Evolutionary conservation across 2,888 invertebrate genomes (phyloP).

Genomic region (Tiphia femorata): DNA sequence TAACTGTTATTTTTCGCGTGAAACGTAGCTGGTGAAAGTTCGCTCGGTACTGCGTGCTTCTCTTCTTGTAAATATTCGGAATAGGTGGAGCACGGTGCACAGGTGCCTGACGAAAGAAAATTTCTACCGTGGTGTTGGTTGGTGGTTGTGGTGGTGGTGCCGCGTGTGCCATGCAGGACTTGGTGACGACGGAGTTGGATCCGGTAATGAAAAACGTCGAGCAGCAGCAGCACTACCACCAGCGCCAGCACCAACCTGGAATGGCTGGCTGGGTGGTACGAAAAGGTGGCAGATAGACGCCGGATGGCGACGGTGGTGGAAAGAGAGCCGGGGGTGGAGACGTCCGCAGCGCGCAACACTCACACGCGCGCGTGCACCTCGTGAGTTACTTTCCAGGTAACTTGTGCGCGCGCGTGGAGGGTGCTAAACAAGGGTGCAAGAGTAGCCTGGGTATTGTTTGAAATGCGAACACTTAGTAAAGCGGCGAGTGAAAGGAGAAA

Average conservation of each 20-base stretch:
- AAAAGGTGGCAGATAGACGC: constrained; percentile 33
- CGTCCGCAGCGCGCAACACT: background rate
- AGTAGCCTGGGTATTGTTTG: constrained; percentile 56
- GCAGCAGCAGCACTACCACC: too few species aligned
- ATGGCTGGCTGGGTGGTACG: constrained; percentile 34
- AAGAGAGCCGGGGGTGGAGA: background rate
- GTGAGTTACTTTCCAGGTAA: too few species aligned
- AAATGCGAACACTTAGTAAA: constrained; percentile 60
- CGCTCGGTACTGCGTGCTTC: too few species aligned
- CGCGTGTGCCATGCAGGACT: background rate
- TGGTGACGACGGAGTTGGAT: too few species aligned
- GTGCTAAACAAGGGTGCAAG: constrained; percentile 39
- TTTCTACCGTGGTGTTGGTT: constrained; percentile 16
- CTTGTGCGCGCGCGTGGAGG: constrained; percentile 31
- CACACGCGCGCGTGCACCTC: too few species aligned
- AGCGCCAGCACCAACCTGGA: too few species aligned
- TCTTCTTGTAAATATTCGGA: too few species aligned
- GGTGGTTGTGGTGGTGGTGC: background rate
- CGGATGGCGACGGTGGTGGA: constrained; percentile 6
- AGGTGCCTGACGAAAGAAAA: too few species aligned
- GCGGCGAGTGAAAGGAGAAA: constrained; percentile 33
- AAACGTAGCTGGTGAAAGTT: too few species aligned
- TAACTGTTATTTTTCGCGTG: too few species aligned
- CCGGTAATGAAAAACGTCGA: constrained; percentile 49
- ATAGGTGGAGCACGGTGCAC: too few species aligned